Evolutionary conservation across 1,140 invertebrate genomes (phyloP).

Genomic region (Drosophila teissieri): DNA sequence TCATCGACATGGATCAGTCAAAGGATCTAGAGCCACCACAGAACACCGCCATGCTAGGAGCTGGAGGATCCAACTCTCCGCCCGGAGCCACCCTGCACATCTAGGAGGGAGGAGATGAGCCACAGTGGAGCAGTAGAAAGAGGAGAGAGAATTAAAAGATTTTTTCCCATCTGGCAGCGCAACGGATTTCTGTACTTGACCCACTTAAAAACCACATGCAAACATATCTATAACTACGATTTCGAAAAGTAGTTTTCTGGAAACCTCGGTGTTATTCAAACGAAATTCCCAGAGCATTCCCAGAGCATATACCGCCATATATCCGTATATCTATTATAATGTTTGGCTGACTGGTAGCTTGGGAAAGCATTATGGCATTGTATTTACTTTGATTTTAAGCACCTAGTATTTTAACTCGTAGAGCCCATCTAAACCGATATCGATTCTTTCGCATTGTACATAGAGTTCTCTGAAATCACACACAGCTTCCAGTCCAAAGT

Average conservation of each 20-base stretch:
- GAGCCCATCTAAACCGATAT: conserved; percentile 1
- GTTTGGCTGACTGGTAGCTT: conserved; percentile 17
- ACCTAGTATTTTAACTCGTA: conserved; percentile 66
- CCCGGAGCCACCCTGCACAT: conserved; percentile 59
- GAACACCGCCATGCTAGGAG: conserved; percentile 45
- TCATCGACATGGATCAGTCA: conserved; percentile 72
- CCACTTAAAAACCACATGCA: conserved; percentile 4
- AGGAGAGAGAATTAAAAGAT: conserved; percentile 57
- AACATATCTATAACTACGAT: conserved; percentile 6
- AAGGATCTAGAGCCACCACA: conserved; percentile 60
- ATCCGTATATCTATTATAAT: conserved; percentile 16
- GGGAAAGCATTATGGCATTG: conserved; percentile 59
- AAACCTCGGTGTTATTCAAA: background rate
- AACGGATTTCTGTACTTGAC: conserved; percentile 42
- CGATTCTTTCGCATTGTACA: conserved; percentile 47
- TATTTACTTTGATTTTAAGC: conserved; percentile 70
- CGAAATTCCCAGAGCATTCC: background rate
- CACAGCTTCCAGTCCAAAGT: conserved; percentile 72
- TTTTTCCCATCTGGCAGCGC: conserved; percentile 42
- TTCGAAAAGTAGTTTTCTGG: background rate
- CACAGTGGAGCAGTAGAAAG: background rate
- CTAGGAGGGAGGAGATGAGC: no score
- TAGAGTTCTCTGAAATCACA: conserved; percentile 31
- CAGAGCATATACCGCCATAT: conserved; percentile 5
- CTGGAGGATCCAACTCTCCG: conserved; percentile 21